phyloP scores from a whole-genome alignment of 2,888 invertebrate genomes.

The Trypoxylon attenuatum region DNA sequence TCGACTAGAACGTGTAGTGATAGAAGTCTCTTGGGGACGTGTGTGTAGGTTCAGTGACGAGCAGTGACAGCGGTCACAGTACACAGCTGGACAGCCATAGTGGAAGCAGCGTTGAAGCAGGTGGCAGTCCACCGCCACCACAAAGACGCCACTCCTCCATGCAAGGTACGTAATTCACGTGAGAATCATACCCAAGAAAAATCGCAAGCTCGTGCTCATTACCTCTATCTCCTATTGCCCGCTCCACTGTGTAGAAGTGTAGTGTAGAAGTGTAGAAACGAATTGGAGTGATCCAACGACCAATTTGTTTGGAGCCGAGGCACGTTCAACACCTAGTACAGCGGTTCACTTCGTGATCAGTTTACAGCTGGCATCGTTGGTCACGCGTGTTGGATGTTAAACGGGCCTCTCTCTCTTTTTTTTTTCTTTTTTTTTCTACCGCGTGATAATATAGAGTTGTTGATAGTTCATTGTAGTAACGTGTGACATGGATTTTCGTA shows the following conservation, averaged over 20 bases:
- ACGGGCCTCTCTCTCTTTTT: too few relatives aligned
- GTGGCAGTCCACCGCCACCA: conserved; percentile 76
- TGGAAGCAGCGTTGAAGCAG: conserved; percentile 77
- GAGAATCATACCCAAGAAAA: conserved; percentile 12
- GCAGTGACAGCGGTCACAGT: conserved; percentile 93
- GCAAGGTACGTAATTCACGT: conserved; percentile 74
- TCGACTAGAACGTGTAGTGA: conserved; percentile 67
- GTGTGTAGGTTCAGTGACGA: conserved; percentile 87
- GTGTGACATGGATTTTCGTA: conserved; percentile 17
- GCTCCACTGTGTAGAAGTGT: conserved; percentile 48
- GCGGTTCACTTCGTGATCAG: neutral
- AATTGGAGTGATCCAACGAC: conserved; percentile 33
- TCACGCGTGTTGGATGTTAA: conserved; percentile 21
- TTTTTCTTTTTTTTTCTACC: conserved; percentile 4
- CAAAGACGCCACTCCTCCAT: conserved; percentile 77
- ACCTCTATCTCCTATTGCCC: conserved; percentile 38
- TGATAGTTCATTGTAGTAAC: conserved; percentile 10
- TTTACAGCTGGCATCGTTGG: neutral
- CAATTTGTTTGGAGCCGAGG: conserved; percentile 1
- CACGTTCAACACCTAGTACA: neutral
- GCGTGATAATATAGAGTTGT: conserved; percentile 13
- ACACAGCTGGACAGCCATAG: conserved; percentile 82
- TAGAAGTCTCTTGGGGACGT: conserved; percentile 71
- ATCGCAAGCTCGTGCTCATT: conserved; percentile 45
- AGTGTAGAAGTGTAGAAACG: conserved; percentile 43